Evolutionary conservation across 2,797 vertebrate species (phyloP), one percentile per base, ranked within the genome.

Genomic region (Luscinia megarhynchos): DNA sequence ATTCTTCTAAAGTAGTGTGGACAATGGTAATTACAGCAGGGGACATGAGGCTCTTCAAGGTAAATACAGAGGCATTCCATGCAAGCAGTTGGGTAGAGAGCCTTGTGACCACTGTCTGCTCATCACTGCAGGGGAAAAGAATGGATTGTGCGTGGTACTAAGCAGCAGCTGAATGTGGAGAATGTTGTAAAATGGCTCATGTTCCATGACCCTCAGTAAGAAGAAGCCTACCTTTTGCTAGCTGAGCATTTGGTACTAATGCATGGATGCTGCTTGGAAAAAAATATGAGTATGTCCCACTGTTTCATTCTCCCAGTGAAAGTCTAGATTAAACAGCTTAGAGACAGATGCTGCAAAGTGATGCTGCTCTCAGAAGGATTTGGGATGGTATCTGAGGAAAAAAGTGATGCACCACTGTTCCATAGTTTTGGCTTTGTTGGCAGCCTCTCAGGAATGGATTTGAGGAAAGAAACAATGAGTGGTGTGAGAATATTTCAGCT

Each of bases 401-500:
- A 74, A 27, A 7, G 5, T 12, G 22, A 62, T 58, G 24, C 27
- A 23, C 22, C 1, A 1, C 7, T 58, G 1, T 36, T 83, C 30
- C 17, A 4, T 13, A 34, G 15, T 41, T 78, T 70, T 4, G 10
- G 17, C 22, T 73, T 58, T 79, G n/a, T 36, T 50, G 46, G 32
- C 38, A 88, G 22, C 8, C 30, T 22, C 7, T 59, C 3, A 2
- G 36, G 30, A 59, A 23, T 4, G 11, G 50, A 51, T 69, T 27
- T 79, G 34, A 27, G 15, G 18, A 76, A 82, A 46, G 32, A 63
- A 78, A 48, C 18, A 26, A 24, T 2, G 3, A 1, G 1, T 0
- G 0, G 4, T 5, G 3, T 61, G 6, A 0, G 0, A 36, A 21
- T 55, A 9, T 34, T 88, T 50, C 5, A 19, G 21, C 8, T 73